Conservation (phyloP, 2,888 invertebrate genomes). For the Neuroscelio doddi region DNA sequence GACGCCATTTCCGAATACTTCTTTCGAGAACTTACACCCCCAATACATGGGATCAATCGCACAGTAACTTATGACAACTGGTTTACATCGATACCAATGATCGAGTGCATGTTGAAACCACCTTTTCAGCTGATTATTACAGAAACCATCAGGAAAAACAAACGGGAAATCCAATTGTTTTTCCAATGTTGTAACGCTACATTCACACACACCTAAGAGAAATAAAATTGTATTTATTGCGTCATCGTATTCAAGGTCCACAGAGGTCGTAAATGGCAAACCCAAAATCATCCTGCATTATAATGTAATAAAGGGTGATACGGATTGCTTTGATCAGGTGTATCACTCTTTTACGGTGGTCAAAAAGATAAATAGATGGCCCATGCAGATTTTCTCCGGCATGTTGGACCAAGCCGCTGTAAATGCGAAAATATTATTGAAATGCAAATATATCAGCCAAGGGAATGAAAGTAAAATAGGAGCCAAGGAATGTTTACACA, state of each 20-base stretch:
- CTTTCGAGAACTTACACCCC: slow-evolving; percentile 30
- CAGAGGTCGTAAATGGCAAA: slow-evolving; percentile 23
- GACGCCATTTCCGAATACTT: slow-evolving; percentile 23
- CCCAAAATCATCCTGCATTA: slow-evolving; percentile 39
- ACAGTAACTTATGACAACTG: slow-evolving; percentile 47
- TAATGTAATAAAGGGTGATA: slow-evolving; percentile 52
- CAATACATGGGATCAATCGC: slow-evolving; percentile 36
- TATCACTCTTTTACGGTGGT: slow-evolving; percentile 42
- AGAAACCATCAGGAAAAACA: slow-evolving; percentile 46
- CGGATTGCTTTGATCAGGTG: slow-evolving; percentile 51
- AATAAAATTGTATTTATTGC: slow-evolving; percentile 38
- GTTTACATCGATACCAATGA: slow-evolving; percentile 44
- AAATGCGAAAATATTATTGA: slow-evolving; percentile 43
- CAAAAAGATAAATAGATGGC: slow-evolving; percentile 48
- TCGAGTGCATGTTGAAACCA: slow-evolving; percentile 22
- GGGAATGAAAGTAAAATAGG: slow-evolving; percentile 4
- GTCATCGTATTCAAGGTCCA: slow-evolving; percentile 19
- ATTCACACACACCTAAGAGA: slow-evolving; percentile 35
- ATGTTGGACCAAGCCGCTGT: slow-evolving; percentile 52
- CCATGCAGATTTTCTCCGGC: slow-evolving; percentile 48
- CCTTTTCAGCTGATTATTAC: slow-evolving; percentile 28
- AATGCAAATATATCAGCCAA: slow-evolving; percentile 11
- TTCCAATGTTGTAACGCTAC: slow-evolving; percentile 20
- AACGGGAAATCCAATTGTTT: slow-evolving; percentile 38
- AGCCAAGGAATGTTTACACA: slow-evolving; percentile 1